Evolutionary conservation across 2,888 invertebrate genomes (phyloP), one percentile per base, ranked within the genome.

Genomic region (Bellardia bayeri): DNA sequence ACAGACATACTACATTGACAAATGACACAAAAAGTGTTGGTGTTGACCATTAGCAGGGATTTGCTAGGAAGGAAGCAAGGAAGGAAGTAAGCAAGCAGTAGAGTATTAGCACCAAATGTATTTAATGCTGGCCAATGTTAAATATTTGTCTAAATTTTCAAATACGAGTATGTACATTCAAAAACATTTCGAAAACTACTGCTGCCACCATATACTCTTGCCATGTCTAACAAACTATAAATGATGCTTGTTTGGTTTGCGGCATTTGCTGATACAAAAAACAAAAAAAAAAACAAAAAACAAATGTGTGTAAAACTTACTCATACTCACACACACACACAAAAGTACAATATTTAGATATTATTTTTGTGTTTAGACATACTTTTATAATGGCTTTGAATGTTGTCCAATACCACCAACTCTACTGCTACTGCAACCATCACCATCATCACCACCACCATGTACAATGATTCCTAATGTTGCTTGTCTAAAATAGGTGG

Each of bases 201-300:
- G 11, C 5, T 30, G 33, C 23, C 11, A 9, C 30, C 58, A 30
- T 1, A 51, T 8, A 40, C 23, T 23, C 5, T 45, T 42, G 7
- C 42, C 40, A n/a, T 3, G 63, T 75, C 33, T 14, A 37, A 11
- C 75, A 68, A 75, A 66, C 74, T 56, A 58, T 68, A 82, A 82
- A 51, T 75, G 82, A 49, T 68, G 51, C 82, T 75, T 75, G 75
- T 82, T 75, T 61, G 82, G 82, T 75, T 82, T 75, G 82, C 75
- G 82, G 82, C 16, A 75, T 82, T 82, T 61, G 23, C 61, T 74
- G 71, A 66, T 64, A 76, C 23, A 23, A 23, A 23, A 23, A 23
- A 23, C 0, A 23, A 23, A 23, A 23, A 23, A 23, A 23, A 23
- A 23, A 23, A 23, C 23, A 30, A 71, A 45, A 63, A 58, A 72